Evolutionary conservation across 2,113 vertebrate genomes (phyloP).

Genomic region (Anolis sagrei): DNA sequence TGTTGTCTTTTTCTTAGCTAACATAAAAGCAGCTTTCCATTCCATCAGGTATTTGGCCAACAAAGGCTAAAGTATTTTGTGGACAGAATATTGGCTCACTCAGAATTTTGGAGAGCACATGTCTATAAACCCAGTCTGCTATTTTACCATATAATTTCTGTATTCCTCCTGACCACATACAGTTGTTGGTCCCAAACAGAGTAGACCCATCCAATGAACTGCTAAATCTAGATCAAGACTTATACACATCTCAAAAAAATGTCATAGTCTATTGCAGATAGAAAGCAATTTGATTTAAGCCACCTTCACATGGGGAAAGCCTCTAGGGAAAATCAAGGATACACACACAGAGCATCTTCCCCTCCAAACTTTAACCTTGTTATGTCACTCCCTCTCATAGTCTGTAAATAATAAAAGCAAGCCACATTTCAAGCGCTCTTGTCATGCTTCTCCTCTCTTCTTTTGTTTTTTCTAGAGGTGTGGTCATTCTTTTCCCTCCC

Average conservation of each 20-base stretch:
- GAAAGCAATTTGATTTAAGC: too few relatives aligned
- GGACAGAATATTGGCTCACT: background rate
- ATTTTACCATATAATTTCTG: background rate
- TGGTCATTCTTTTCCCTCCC: slow-evolving; percentile 49
- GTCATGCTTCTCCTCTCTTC: background rate
- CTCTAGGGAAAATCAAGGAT: too few relatives aligned
- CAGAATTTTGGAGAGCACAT: background rate
- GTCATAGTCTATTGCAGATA: too few relatives aligned
- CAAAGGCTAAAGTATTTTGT: background rate
- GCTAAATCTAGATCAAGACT: too few relatives aligned
- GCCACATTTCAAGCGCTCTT: background rate
- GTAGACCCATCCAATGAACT: too few relatives aligned
- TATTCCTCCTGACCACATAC: background rate
- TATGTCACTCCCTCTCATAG: background rate
- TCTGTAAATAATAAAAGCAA: background rate
- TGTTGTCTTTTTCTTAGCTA: background rate
- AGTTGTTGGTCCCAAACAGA: too few relatives aligned
- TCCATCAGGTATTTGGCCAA: background rate
- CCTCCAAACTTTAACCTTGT: background rate
- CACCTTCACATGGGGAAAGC: too few relatives aligned
- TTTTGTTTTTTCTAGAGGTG: slow-evolving; percentile 43
- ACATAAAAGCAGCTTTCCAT: background rate
- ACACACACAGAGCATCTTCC: too few relatives aligned
- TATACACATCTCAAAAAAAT: too few relatives aligned
- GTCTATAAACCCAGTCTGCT: background rate